phyloP scores from a whole-genome alignment of 2,113 vertebrate genomes.

The Brienomyrus longianalis region DNA sequence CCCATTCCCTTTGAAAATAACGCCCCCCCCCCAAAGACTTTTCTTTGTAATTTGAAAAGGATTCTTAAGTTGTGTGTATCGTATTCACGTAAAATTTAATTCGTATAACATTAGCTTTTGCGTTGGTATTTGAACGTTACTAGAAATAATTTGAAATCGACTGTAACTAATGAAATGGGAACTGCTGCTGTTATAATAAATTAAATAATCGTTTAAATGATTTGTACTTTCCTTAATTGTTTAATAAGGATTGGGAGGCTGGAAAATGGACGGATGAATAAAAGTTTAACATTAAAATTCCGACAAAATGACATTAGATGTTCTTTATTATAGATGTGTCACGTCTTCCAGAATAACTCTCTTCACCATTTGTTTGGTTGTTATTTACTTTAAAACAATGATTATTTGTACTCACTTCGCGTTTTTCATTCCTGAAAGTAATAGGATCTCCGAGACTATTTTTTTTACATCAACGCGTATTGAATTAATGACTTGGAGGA shows the following conservation, averaged over 20 bases:
- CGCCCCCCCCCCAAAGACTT: neutral
- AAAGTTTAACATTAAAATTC: neutral
- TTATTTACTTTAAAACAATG: neutral
- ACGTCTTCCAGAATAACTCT: neutral
- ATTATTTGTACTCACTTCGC: neutral
- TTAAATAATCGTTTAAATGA: neutral
- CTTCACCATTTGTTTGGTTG: neutral
- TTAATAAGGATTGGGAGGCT: neutral
- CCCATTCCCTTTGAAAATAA: neutral
- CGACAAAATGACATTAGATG: neutral
- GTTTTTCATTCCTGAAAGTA: neutral
- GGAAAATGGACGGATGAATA: neutral
- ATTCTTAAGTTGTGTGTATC: neutral
- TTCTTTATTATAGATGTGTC: neutral
- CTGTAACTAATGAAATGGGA: neutral
- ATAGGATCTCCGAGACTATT: neutral
- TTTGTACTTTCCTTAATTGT: neutral
- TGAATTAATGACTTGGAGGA: neutral
- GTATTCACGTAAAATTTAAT: neutral
- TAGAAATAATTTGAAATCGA: neutral
- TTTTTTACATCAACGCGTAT: neutral
- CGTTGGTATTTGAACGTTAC: neutral
- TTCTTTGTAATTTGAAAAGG: neutral
- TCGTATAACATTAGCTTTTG: neutral
- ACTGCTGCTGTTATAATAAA: neutral